A percentile compares a stretch with the other conserved stretches of the same genome.
These are phyloP conservation scores for Gymnoscopelus microlampas DNA, from an alignment of 2,797 vertebrate species.

Conservation along the genomic window DNA sequence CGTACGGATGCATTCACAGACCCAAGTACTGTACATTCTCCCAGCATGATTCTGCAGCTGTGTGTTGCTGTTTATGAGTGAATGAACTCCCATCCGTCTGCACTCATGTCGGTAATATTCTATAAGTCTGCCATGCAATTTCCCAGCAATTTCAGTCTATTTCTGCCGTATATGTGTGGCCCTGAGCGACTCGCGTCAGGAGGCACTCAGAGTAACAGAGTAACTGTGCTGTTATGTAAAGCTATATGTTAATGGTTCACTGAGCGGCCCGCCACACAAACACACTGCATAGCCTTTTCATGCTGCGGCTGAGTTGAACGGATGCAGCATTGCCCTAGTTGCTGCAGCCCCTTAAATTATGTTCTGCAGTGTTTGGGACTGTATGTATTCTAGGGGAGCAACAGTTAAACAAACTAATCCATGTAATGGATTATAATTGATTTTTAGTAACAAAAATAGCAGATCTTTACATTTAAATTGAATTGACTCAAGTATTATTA, in stretches of 20 bases:
- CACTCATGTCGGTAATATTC: not conserved
- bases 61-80: constrained; percentile 3
- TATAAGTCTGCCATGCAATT: not conserved
- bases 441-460: no score
- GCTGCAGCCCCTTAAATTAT: constrained; percentile 4
- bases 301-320: constrained; percentile 1
- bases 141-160: not conserved
- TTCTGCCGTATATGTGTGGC: not conserved
- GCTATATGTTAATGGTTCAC: constrained; percentile 20
- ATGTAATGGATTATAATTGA: no score
- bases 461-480: no score
- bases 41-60: no score
- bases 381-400: no score
- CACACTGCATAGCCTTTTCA: not conserved
- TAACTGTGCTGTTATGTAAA: constrained; percentile 32
- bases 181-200: not conserved
- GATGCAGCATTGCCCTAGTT: not conserved
- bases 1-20: not conserved
- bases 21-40: not conserved
- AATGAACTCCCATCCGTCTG: not conserved
- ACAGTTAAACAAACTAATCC: no score
- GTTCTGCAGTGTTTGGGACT: not conserved
- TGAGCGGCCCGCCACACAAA: constrained; percentile 27
- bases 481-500: no score
- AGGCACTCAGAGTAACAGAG: not conserved